Evolutionary conservation across 2,797 vertebrate species (phyloP).

Genomic region (Crenuchus spilurus): DNA sequence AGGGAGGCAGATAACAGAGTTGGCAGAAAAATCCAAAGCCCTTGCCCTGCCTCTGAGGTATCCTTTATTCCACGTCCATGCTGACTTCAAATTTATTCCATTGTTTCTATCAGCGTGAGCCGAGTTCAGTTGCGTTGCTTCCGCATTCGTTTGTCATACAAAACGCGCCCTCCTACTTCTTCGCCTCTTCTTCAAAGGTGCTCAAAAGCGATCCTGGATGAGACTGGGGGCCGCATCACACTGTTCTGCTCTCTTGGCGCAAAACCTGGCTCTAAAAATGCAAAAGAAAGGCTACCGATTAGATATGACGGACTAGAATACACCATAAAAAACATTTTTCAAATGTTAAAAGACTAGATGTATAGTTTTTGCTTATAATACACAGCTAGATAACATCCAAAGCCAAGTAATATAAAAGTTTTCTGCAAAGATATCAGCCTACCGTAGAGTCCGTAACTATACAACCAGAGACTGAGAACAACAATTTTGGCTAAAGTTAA

Average conservation of each 20-base stretch:
- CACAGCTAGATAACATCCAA: neutral
- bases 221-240: conserved; percentile 41
- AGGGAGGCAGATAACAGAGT: conserved; percentile 57
- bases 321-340: neutral
- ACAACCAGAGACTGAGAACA: conserved; percentile 11
- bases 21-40: conserved; percentile 58
- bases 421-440: conserved; percentile 7
- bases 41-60: conserved; percentile 57
- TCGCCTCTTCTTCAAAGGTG: conserved; percentile 42
- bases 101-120: conserved; percentile 39
- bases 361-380: neutral
- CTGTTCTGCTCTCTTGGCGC: conserved; percentile 25
- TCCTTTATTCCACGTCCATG: conserved; percentile 63
- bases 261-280: conserved; percentile 37
- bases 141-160: conserved; percentile 33
- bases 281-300: conserved; percentile 16
- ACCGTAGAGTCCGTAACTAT: conserved; percentile 21
- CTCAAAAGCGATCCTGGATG: conserved; percentile 48
- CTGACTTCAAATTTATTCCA: conserved; percentile 58
- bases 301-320: conserved; percentile 9
- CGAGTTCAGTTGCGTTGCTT: conserved; percentile 33
- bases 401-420: neutral
- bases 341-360: no score
- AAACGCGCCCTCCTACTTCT: conserved; percentile 39
- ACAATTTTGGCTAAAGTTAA: conserved; percentile 8